phyloP scores from a whole-genome alignment of 2,113 vertebrate genomes.

The Casuarius casuarius region DNA sequence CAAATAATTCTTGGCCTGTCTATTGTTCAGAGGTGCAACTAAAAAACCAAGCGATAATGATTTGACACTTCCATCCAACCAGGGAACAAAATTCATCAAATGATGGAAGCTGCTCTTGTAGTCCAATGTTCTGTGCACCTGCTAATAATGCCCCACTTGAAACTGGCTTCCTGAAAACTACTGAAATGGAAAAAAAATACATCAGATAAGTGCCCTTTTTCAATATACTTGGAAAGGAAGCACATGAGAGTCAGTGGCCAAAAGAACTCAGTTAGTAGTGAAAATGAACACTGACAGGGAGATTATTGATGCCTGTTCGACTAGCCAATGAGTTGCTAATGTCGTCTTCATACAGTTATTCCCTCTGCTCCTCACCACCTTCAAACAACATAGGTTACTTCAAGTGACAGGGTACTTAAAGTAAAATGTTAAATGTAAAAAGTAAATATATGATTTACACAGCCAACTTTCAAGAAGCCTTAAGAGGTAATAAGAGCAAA shows the following conservation, averaged over 20 bases:
- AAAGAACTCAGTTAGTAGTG: background rate
- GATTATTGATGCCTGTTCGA: background rate
- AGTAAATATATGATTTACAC: rapidly evolving
- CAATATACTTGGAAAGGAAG: background rate
- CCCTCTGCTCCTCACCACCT: background rate
- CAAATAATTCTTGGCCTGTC: background rate
- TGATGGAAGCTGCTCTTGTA: background rate
- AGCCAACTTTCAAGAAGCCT: background rate
- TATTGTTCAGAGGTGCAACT: background rate
- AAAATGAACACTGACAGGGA: background rate
- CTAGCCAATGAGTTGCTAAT: background rate
- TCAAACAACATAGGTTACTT: background rate
- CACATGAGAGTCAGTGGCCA: background rate
- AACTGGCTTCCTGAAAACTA: background rate
- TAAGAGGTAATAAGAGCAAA: background rate
- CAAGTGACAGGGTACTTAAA: background rate
- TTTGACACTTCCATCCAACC: background rate
- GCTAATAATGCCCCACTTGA: background rate
- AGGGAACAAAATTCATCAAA: background rate
- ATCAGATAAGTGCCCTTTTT: background rate
- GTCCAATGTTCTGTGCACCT: background rate
- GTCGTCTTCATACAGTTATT: background rate
- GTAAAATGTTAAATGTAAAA: background rate
- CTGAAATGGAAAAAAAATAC: background rate
- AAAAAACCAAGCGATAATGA: background rate